Evolutionary conservation across 2,888 invertebrate species (phyloP).

Genomic region (Apotomis betuletana): DNA sequence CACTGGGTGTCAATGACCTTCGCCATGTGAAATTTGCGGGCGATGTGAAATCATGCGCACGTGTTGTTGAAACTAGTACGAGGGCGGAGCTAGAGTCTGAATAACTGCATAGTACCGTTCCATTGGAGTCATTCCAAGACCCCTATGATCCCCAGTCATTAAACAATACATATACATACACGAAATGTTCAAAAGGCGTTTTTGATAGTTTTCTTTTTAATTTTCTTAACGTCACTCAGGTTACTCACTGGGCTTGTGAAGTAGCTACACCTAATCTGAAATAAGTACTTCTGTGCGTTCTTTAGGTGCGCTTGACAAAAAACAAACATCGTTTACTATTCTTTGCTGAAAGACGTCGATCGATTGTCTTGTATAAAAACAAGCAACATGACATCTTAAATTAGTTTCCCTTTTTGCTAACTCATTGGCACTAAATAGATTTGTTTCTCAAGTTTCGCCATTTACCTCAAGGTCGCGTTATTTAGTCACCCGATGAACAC

Average conservation of each 20-base stretch:
- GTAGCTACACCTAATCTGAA: no score
- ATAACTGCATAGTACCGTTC: constrained; percentile 28
- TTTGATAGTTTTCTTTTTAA: neutral
- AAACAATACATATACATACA: constrained; percentile 1
- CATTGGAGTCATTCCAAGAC: constrained; percentile 19
- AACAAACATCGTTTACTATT: no score
- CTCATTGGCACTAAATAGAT: constrained; percentile 11
- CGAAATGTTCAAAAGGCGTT: neutral
- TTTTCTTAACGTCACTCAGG: neutral
- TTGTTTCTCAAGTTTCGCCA: constrained; percentile 25
- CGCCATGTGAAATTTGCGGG: constrained; percentile 58
- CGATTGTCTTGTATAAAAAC: constrained; percentile 1
- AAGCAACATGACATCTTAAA: neutral
- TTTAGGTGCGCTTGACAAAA: no score
- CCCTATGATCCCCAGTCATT: constrained; percentile 27
- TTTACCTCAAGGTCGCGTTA: constrained; percentile 18
- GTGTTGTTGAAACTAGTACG: constrained; percentile 56
- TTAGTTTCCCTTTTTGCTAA: constrained; percentile 13
- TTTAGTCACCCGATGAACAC: neutral
- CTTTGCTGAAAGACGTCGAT: neutral
- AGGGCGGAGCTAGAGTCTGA: constrained; percentile 47
- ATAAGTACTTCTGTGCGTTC: no score
- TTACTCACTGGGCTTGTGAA: neutral
- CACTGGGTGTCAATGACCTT: constrained; percentile 60
- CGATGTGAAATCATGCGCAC: constrained; percentile 62